These are phyloP conservation scores for Meriones psammophilus DNA, from an alignment of 2,797 vertebrate species.

Conservation along the genomic window DNA sequence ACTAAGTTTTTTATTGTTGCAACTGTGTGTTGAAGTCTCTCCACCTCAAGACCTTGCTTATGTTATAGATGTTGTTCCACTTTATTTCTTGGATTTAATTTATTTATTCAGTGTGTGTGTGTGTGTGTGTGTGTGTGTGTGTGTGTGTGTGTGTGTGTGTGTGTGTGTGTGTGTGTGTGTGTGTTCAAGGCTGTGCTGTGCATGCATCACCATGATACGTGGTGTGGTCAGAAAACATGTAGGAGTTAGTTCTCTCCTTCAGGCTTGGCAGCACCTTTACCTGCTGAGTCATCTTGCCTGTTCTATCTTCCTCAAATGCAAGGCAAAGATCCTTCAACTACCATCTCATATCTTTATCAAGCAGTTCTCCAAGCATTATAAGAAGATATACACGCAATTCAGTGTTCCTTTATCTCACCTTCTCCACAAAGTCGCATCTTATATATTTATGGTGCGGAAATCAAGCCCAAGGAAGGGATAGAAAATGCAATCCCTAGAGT, in stretches of 20 bases:
- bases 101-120: neutral
- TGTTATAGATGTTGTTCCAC: neutral
- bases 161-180: neutral
- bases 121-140: neutral
- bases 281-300: too few species aligned
- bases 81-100: neutral
- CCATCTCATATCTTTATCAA: neutral
- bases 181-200: neutral
- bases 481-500: neutral
- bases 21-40: neutral
- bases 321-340: neutral
- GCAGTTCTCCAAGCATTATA: neutral
- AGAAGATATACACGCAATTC: neutral
- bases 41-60: neutral
- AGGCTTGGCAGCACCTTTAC: neutral
- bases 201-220: neutral
- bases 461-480: neutral
- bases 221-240: neutral
- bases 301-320: neutral
- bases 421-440: neutral
- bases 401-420: neutral
- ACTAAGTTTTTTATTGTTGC: neutral
- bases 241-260: neutral
- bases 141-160: neutral
- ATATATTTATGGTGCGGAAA: neutral